Conservation (phyloP, 2,113 vertebrate genomes). For the Pogona vitticeps region DNA sequence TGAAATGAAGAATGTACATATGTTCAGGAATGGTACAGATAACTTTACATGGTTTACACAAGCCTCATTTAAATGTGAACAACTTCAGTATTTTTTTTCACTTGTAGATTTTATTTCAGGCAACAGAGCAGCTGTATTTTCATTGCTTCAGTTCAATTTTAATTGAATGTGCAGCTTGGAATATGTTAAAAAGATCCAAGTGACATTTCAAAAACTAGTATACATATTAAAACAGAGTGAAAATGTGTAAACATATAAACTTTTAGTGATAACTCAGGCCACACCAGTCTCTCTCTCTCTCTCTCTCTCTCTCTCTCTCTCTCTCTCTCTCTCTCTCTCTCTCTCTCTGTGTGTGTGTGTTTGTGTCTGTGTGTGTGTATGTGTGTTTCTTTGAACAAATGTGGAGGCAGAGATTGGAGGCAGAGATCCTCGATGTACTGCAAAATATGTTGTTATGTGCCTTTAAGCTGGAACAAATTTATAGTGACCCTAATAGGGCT, state of each 20-base stretch:
- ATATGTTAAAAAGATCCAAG: slow-evolving; percentile 41
- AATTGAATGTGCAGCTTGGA: slow-evolving; percentile 43
- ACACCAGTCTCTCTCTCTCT: too few relatives aligned
- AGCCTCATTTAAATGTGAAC: slow-evolving; percentile 20
- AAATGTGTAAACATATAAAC: background rate
- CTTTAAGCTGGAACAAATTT: too few relatives aligned
- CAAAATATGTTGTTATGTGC: too few relatives aligned
- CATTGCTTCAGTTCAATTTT: slow-evolving; percentile 50
- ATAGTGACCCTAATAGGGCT: too few relatives aligned
- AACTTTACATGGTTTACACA: slow-evolving; percentile 30
- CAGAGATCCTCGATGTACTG: too few relatives aligned
- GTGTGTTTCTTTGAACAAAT: background rate
- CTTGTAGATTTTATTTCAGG: slow-evolving; percentile 40
- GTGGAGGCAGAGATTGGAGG: too few relatives aligned
- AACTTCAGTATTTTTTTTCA: slow-evolving; percentile 23
- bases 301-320: too few relatives aligned
- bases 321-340: too few relatives aligned
- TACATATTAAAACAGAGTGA: background rate
- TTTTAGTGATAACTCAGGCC: background rate
- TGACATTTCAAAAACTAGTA: slow-evolving; percentile 15
- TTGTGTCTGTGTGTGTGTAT: background rate
- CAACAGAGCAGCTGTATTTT: slow-evolving; percentile 40
- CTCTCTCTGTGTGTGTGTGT: too few relatives aligned
- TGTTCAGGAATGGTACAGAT: slow-evolving; percentile 23
- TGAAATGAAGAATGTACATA: slow-evolving; percentile 39